Evolutionary conservation across 2,888 invertebrate genomes (phyloP).

Genomic region (Blera fallax): DNA sequence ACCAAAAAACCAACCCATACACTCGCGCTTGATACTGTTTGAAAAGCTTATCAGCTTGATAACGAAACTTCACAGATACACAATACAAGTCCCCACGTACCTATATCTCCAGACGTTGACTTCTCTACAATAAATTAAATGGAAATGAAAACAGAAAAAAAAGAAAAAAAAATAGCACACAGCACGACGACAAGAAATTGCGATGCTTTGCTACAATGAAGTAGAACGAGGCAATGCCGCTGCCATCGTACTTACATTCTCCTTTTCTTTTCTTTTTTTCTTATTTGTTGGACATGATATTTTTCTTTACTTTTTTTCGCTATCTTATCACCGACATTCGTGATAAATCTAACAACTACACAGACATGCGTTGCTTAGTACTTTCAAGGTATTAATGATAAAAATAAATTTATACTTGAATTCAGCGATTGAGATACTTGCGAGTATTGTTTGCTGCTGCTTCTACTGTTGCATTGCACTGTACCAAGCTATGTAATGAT

Average conservation of each 20-base stretch:
- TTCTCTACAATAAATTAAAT: conserved; percentile 23
- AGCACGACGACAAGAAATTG: conserved; percentile 22
- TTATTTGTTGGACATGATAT: conserved; percentile 10
- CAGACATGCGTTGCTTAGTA: conserved; percentile 3
- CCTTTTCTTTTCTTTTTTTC: background rate
- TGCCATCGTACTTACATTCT: background rate
- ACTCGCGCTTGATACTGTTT: conserved; percentile 11
- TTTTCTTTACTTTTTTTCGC: conserved; percentile 18
- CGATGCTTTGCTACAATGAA: conserved; percentile 36
- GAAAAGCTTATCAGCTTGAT: conserved; percentile 58
- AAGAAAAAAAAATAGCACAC: conserved; percentile 1
- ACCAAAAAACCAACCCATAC: background rate
- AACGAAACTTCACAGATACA: conserved; percentile 37
- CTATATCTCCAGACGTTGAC: conserved; percentile 45
- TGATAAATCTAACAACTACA: conserved; percentile 56
- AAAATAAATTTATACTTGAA: conserved; percentile 58
- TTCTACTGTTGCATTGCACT: background rate
- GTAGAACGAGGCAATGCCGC: conserved; percentile 39
- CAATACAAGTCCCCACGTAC: background rate
- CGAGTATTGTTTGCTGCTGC: background rate
- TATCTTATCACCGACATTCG: conserved; percentile 63
- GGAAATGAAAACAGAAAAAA: conserved; percentile 27
- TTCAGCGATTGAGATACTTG: conserved; percentile 29
- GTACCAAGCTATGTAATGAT: background rate
- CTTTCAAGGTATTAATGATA: conserved; percentile 63